A percentile compares a stretch with the other conserved stretches of the same genome.
These are phyloP conservation scores for Smutsia temminckii DNA, from an alignment of 2,797 vertebrate genomes.

Conservation along the genomic window DNA sequence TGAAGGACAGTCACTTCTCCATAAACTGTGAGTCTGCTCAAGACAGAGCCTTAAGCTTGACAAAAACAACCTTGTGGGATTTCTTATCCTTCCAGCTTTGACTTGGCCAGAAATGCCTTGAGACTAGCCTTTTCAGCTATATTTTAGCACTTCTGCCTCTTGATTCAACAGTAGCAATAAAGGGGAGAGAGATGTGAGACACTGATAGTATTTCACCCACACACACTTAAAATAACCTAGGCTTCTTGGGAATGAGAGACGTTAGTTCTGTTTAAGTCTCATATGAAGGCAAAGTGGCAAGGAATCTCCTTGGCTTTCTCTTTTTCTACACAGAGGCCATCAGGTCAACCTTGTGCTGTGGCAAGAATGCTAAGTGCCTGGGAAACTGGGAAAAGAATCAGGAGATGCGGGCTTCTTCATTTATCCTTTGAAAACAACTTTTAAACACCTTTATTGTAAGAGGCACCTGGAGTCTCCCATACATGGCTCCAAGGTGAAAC, in stretches of 20 bases:
- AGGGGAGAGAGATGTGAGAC: conserved; percentile 46
- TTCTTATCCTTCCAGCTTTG: conserved; percentile 47
- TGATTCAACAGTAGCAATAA: neutral
- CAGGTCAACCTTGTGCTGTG: neutral
- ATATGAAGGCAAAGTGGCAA: neutral
- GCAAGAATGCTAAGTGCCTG: neutral
- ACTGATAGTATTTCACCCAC: conserved; percentile 42
- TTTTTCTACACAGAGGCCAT: neutral
- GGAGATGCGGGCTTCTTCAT: neutral
- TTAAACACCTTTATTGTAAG: neutral
- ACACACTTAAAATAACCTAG: conserved; percentile 46
- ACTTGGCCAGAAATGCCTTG: conserved; percentile 45
- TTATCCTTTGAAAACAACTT: conserved; percentile 6
- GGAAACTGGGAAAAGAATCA: neutral
- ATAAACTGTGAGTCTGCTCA: neutral
- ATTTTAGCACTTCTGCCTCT: conserved; percentile 76
- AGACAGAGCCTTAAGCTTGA: neutral
- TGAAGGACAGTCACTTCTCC: conserved; percentile 29
- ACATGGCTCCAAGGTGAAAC: neutral
- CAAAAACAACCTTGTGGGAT: conserved; percentile 39
- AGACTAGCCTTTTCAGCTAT: conserved; percentile 50
- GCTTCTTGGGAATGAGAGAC: conserved; percentile 39
- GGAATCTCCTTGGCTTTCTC: neutral
- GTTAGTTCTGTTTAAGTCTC: neutral
- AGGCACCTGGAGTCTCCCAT: neutral